Conservation (phyloP, 2,113 vertebrate species). For the Corydoras maculifer region DNA sequence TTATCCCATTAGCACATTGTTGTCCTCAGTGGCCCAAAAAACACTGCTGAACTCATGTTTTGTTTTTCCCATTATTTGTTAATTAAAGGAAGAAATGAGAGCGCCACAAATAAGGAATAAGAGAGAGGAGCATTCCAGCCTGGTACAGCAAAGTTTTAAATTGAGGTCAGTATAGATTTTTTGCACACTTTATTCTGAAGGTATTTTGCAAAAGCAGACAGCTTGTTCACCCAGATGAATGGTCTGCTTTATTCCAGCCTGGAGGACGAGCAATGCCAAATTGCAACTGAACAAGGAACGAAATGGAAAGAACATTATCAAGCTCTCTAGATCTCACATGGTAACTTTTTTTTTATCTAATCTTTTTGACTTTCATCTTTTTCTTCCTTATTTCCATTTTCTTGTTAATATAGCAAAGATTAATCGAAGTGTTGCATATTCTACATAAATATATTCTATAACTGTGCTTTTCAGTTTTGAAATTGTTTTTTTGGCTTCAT, state of each 20-base stretch:
- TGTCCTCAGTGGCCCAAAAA: slow-evolving; percentile 11
- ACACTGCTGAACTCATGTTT: slow-evolving; percentile 19
- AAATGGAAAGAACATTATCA: slow-evolving; percentile 16
- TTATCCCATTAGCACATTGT: slow-evolving; percentile 44
- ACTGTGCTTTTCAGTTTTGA: too few species aligned
- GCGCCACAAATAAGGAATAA: background rate
- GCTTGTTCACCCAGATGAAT: slow-evolving; percentile 4
- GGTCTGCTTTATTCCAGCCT: slow-evolving; percentile 18
- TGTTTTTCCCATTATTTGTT: slow-evolving; percentile 4
- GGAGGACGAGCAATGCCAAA: slow-evolving; percentile 1
- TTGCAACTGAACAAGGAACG: background rate
- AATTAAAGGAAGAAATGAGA: slow-evolving; percentile 36
- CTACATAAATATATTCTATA: too few species aligned
- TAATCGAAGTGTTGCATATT: too few species aligned
- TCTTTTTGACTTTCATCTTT: too few species aligned
- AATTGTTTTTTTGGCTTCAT: too few species aligned
- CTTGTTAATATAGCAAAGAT: too few species aligned
- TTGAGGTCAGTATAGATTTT: slow-evolving; percentile 10
- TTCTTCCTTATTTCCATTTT: too few species aligned
- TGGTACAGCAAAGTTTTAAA: background rate
- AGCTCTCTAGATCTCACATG: background rate
- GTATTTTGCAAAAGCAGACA: background rate
- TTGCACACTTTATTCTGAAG: slow-evolving; percentile 3
- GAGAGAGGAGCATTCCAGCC: background rate
- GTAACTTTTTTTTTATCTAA: too few species aligned